phyloP scores from a whole-genome alignment of 2,797 vertebrate species.

The Saxicola maurus region DNA sequence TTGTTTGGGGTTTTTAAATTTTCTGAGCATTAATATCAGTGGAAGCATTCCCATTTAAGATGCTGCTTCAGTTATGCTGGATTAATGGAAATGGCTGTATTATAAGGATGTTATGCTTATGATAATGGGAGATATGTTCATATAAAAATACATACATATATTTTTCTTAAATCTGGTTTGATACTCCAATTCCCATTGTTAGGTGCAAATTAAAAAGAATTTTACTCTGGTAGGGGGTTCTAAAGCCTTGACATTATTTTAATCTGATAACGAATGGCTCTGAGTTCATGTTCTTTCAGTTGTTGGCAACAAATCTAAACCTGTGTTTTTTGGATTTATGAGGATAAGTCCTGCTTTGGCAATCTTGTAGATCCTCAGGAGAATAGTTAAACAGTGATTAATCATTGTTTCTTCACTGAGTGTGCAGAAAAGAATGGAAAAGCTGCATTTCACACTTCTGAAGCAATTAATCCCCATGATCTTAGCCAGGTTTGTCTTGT shows the following conservation, averaged over 20 bases:
- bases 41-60: not conserved
- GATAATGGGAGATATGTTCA: not conserved
- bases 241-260: conserved; percentile 89
- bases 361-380: conserved; percentile 93
- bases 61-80: not conserved
- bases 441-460: conserved; percentile 98
- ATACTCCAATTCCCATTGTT: conserved; percentile 60
- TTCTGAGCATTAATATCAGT: not conserved
- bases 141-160: not conserved
- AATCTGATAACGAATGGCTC: conserved; percentile 99
- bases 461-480: conserved; percentile 99
- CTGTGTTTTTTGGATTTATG: conserved; percentile 90
- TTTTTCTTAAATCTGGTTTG: conserved; percentile 34
- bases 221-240: conserved; percentile 78
- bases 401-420: conserved; percentile 99
- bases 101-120: not conserved
- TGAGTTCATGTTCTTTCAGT: conserved; percentile 88
- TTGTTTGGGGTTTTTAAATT: not conserved
- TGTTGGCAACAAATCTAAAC: conserved; percentile 80
- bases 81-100: not conserved
- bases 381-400: conserved; percentile 99
- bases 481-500: conserved; percentile 99
- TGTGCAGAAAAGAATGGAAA: conserved; percentile 95
- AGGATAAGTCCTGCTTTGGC: conserved; percentile 98
- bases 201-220: conserved; percentile 72